Percentiles rank a stretch among this genome's conserved stretches.
phyloP scores from a whole-genome alignment of 2,888 invertebrate genomes.

The Idaea aversata region DNA sequence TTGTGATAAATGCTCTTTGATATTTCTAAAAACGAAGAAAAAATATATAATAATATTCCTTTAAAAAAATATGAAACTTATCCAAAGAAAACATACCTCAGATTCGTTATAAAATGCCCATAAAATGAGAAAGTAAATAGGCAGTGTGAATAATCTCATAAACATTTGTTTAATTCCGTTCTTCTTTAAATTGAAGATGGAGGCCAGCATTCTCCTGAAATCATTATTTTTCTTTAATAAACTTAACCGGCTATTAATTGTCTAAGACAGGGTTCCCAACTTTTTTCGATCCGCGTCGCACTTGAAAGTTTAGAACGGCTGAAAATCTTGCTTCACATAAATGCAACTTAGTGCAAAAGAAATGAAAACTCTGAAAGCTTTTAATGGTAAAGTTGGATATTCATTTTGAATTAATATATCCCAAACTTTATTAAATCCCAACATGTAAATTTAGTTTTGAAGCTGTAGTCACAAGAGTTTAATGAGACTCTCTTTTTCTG shows the following conservation, averaged over 20 bases:
- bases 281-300: too few relatives aligned
- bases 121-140: conserved; percentile 87
- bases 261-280: too few relatives aligned
- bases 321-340: too few relatives aligned
- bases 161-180: conserved; percentile 88
- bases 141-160: conserved; percentile 86
- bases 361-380: too few relatives aligned
- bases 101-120: conserved; percentile 89
- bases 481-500: too few relatives aligned
- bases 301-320: too few relatives aligned
- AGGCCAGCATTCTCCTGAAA: conserved; percentile 87
- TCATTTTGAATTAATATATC: not conserved
- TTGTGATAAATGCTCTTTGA: conserved; percentile 85
- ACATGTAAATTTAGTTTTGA: not conserved
- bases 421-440: not conserved
- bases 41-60: not conserved
- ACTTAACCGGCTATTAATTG: too few relatives aligned
- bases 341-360: too few relatives aligned
- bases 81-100: conserved; percentile 56
- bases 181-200: conserved; percentile 88
- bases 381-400: not conserved
- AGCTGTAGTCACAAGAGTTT: too few relatives aligned
- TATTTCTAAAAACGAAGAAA: conserved; percentile 69
- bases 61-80: not conserved
- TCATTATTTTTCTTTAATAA: conserved; percentile 2